Conservation (phyloP, 2,888 invertebrate genomes). For the Lomographa bimaculata region DNA sequence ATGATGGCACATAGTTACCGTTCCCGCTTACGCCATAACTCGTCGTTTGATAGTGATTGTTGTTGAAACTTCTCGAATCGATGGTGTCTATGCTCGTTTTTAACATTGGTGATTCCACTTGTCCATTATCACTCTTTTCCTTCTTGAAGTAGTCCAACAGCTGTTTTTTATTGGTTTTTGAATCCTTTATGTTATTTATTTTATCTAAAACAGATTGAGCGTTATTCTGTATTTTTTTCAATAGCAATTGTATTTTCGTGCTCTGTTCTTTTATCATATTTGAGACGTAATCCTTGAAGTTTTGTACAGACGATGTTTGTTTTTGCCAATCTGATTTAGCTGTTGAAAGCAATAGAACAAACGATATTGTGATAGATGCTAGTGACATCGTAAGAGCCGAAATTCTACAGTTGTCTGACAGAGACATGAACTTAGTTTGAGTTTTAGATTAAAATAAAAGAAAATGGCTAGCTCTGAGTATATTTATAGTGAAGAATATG, state of each 20-base stretch:
- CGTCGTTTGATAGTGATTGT: slow-evolving; percentile 55
- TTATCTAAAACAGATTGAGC: slow-evolving; percentile 65
- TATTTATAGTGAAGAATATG: slow-evolving; percentile 52
- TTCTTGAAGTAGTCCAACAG: slow-evolving; percentile 7
- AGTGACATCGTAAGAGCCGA: no score
- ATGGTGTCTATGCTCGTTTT: slow-evolving; percentile 40
- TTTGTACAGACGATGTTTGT: slow-evolving; percentile 47
- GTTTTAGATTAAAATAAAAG: slow-evolving; percentile 37
- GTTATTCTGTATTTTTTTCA: slow-evolving; percentile 68
- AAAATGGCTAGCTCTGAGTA: slow-evolving; percentile 27
- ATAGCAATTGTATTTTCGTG: slow-evolving; percentile 60
- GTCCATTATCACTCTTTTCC: slow-evolving; percentile 40
- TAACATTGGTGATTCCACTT: slow-evolving; percentile 59
- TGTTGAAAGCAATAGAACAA: slow-evolving; percentile 52
- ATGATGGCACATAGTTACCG: slow-evolving; percentile 53
- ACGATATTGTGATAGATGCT: slow-evolving; percentile 53
- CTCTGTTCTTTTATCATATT: slow-evolving; percentile 71
- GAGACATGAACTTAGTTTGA: slow-evolving; percentile 57
- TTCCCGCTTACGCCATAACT: slow-evolving; percentile 62
- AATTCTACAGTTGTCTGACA: slow-evolving; percentile 42
- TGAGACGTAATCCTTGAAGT: slow-evolving; percentile 62
- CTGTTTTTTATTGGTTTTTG: slow-evolving; percentile 31
- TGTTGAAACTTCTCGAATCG: slow-evolving; percentile 56
- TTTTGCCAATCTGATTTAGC: slow-evolving; percentile 52
- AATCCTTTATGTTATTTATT: slow-evolving; percentile 56